phyloP scores from a whole-genome alignment of 2,888 invertebrate species.

The Acanthoscelides obtectus region DNA sequence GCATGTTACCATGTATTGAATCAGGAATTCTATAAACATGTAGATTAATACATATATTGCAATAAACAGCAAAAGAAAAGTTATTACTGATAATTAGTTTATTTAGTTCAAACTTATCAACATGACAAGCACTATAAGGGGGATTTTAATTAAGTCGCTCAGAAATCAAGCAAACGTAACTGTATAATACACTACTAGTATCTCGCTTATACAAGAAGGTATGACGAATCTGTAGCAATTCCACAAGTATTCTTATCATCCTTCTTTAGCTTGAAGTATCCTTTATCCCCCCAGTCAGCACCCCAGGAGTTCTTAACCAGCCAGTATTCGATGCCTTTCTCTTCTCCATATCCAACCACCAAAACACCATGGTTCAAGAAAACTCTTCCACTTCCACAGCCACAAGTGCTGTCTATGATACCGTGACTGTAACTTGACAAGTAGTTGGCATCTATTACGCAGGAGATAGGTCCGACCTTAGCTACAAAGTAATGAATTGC shows the following conservation, averaged over 20 bases:
- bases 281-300: neutral
- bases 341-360: slow-evolving; percentile 3
- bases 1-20: too few species aligned
- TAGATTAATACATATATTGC: too few species aligned
- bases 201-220: neutral
- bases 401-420: slow-evolving; percentile 60
- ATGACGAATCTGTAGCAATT: slow-evolving; percentile 3
- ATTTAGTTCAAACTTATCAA: too few species aligned
- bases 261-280: slow-evolving; percentile 1
- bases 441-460: slow-evolving; percentile 13
- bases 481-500: too few species aligned
- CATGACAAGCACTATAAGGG: too few species aligned
- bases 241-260: neutral
- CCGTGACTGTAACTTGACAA: slow-evolving; percentile 17
- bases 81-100: too few species aligned
- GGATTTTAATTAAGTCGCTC: too few species aligned
- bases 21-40: too few species aligned
- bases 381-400: slow-evolving; percentile 58
- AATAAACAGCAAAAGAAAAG: too few species aligned
- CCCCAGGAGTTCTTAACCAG: slow-evolving; percentile 6
- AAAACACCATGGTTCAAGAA: neutral
- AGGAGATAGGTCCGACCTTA: slow-evolving; percentile 19
- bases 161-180: too few species aligned
- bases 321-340: too few species aligned
- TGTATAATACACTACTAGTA: too few species aligned